phyloP scores from a whole-genome alignment of 1,140 invertebrate genomes.

The Neodiprion lecontei region DNA sequence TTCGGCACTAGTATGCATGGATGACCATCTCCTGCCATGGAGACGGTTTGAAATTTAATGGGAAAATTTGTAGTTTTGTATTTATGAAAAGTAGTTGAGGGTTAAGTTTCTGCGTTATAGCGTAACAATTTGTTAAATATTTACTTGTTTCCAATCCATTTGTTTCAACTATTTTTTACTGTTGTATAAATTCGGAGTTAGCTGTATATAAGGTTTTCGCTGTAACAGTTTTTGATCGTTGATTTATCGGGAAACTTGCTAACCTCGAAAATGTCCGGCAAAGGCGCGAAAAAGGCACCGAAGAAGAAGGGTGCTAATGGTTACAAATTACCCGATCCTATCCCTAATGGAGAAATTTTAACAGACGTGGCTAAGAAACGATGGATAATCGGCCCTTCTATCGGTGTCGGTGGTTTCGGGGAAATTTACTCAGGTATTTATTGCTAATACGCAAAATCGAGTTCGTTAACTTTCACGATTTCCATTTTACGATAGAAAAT shows the following conservation, averaged over 20 bases:
- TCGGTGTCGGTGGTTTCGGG: constrained; percentile 93
- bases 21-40: too few relatives aligned
- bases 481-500: constrained; percentile 22
- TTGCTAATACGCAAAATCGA: background rate
- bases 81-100: too few relatives aligned
- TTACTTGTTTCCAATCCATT: too few relatives aligned
- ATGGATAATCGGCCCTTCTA: constrained; percentile 86
- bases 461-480: constrained; percentile 11
- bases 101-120: too few relatives aligned
- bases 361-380: constrained; percentile 75
- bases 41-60: too few relatives aligned
- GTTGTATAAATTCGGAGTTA: too few relatives aligned
- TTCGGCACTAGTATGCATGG: too few relatives aligned
- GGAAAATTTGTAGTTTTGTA: too few relatives aligned
- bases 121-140: too few relatives aligned
- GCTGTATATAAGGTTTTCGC: too few relatives aligned
- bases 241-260: background rate
- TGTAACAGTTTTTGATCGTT: too few relatives aligned
- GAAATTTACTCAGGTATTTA: constrained; percentile 83
- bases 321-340: constrained; percentile 77
- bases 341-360: constrained; percentile 78
- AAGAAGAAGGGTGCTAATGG: constrained; percentile 70
- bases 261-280: constrained; percentile 40
- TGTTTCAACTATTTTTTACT: too few relatives aligned
- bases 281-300: constrained; percentile 48